phyloP scores from a whole-genome alignment of 23 tunicate genomes.

The Pegea sp. region DNA sequence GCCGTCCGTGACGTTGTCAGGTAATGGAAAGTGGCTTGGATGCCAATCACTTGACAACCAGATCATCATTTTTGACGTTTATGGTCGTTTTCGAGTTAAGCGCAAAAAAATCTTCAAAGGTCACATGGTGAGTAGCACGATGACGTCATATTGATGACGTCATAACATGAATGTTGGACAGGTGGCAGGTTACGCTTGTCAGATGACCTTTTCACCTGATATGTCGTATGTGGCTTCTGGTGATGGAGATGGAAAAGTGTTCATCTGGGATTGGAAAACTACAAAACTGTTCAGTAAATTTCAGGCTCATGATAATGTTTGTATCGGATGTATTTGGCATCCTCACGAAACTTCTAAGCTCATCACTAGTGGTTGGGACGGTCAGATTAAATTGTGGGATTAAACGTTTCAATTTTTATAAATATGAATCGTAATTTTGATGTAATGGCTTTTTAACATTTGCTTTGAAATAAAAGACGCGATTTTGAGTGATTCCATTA shows the following conservation, averaged over 20 bases:
- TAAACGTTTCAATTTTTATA: neutral
- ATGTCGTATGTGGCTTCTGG: conserved; percentile 87
- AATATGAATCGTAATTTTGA: neutral
- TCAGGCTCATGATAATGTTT: conserved; percentile 81
- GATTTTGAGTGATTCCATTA: neutral
- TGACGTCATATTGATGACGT: too few species aligned
- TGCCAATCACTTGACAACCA: conserved; percentile 93
- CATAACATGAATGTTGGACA: too few species aligned
- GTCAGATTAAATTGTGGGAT: conserved; percentile 88
- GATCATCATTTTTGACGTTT: conserved; percentile 71
- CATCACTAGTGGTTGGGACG: conserved; percentile 93
- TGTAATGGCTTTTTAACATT: neutral
- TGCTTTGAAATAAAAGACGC: neutral
- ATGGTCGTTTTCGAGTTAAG: conserved; percentile 71
- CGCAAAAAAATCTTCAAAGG: conserved; percentile 89
- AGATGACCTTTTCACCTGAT: conserved; percentile 78
- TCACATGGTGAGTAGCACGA: conserved; percentile 90
- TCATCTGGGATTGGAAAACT: conserved; percentile 98
- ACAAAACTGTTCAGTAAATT: conserved; percentile 82
- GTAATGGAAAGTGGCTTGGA: conserved; percentile 75
- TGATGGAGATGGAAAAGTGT: conserved; percentile 91
- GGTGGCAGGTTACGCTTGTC: conserved; percentile 98
- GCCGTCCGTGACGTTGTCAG: conserved; percentile 82
- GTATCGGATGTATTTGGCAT: conserved; percentile 92
- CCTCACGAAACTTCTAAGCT: conserved; percentile 95